These are phyloP conservation scores for Cyprinodon variegatus DNA, from an alignment of 2,113 vertebrate species.

Conservation along the genomic window DNA sequence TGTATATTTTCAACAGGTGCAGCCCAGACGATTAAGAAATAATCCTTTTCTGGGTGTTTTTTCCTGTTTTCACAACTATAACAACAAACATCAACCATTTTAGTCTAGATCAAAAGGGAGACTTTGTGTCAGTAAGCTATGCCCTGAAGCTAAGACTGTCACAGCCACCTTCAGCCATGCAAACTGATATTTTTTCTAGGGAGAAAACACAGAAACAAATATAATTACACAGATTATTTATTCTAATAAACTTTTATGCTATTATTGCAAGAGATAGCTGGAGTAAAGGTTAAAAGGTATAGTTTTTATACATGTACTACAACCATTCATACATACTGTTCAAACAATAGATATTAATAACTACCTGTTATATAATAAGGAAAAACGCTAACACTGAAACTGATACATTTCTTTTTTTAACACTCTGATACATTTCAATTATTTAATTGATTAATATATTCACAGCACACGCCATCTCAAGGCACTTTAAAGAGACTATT, in stretches of 20 bases:
- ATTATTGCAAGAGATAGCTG: background rate
- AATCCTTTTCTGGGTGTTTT: background rate
- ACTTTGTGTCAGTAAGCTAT: slow-evolving; percentile 53
- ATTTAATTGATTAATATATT: too few relatives aligned
- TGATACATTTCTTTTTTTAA: background rate
- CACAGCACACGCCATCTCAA: too few relatives aligned
- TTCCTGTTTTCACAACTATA: slow-evolving; percentile 25
- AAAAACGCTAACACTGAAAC: too few relatives aligned
- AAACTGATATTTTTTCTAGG: slow-evolving; percentile 17
- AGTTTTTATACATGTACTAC: too few relatives aligned
- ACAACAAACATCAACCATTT: slow-evolving; percentile 48
- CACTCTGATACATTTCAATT: background rate
- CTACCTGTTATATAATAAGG: too few relatives aligned
- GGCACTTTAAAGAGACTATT: too few relatives aligned
- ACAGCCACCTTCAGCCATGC: slow-evolving; percentile 68
- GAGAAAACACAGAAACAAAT: slow-evolving; percentile 7
- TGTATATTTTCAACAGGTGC: background rate
- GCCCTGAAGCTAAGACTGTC: slow-evolving; percentile 55
- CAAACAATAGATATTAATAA: too few relatives aligned
- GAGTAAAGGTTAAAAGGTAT: too few relatives aligned
- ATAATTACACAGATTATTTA: background rate
- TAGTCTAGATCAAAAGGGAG: slow-evolving; percentile 41
- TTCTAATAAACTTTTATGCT: background rate
- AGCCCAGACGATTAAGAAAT: background rate
- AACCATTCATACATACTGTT: too few relatives aligned